Conservation (phyloP, 2,797 vertebrate genomes). For the Chelmon rostratus region DNA sequence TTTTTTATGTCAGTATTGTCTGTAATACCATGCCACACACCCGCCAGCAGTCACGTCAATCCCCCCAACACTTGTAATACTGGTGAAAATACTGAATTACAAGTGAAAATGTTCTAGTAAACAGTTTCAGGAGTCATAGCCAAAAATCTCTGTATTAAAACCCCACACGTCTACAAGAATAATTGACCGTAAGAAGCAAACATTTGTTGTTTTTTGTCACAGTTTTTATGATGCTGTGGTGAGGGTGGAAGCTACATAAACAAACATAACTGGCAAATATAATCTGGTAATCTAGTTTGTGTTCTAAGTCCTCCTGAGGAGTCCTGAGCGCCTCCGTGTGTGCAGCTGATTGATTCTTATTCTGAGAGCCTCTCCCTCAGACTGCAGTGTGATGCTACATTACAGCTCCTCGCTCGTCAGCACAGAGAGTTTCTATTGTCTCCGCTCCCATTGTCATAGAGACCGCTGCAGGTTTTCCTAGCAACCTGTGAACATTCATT, state of each 20-base stretch:
- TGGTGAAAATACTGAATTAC: not conserved
- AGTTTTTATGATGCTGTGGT: not conserved
- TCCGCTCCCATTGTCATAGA: conserved; percentile 46
- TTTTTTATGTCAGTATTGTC: not conserved
- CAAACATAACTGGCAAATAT: not conserved
- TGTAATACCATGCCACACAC: not conserved
- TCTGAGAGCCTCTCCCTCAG: conserved; percentile 34
- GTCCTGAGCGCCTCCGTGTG: conserved; percentile 19
- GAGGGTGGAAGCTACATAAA: not conserved
- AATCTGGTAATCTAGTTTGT: conserved; percentile 7
- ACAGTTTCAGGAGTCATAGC: not conserved
- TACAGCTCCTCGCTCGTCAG: conserved; percentile 36
- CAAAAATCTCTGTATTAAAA: not conserved
- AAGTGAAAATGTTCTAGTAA: not conserved
- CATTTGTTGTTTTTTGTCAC: not conserved
- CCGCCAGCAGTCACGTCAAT: not conserved
- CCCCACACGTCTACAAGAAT: too few species aligned
- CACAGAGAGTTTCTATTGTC: conserved; percentile 29
- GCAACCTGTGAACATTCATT: conserved; percentile 45
- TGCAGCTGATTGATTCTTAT: conserved; percentile 22
- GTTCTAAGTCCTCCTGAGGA: not conserved
- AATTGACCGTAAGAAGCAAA: not conserved
- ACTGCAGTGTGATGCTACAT: conserved; percentile 35
- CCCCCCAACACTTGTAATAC: not conserved
- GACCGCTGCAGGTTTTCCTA: conserved; percentile 54